Base-by-base conservation (phyloP, 2,888 invertebrate species). In the Synanthedon vespiformis region DNA sequence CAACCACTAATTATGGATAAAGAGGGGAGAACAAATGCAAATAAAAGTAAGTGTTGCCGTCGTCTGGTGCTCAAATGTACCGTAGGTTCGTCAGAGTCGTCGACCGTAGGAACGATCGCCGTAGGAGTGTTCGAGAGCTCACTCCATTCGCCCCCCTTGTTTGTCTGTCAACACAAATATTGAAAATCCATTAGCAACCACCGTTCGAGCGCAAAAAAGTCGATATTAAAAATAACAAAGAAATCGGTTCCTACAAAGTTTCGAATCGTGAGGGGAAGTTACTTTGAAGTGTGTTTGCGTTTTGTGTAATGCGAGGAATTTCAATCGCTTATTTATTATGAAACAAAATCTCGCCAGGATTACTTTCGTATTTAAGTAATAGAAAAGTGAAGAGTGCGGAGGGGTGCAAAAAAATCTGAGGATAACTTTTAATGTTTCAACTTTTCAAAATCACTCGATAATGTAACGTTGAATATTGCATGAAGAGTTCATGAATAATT, bases 171-270 rank as follows among this genome's bases (percentile, higher is more conserved):
- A 81, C 70, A 80, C 79, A 83, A 84, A 84, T 84, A 84, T 83
- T 84, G 82, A 79, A 78, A 85, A 82, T 83, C 83, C 84, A 84
- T 85, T 84, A 84, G 77, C 75, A 77, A 74, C 75, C 74, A 70
- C 74, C 73, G 67, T 65, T 73, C 62, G 67, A 73, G 77, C 77
- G 75, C 62, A 80, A 77, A 76, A 78, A 79, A 76, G 76, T 74
- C 75, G 75, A 75, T 80, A 80, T 80, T 78, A 77, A 80, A 81
- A 79, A 80, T 78, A 80, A 80, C 77, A 79, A 77, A 77, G 75
- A 74, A 78, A 77, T 71, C 55, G 70, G 67, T 64, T 69, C 65
- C 66, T 67, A 67, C 71, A 72, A 74, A 77, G 72, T 74, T 78
- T 71, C 61, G 64, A 56, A 57, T 55, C 58, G 57, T 53, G 56